phyloP scores from a whole-genome alignment of 2,888 invertebrate species.

The Amorpha juglandis region DNA sequence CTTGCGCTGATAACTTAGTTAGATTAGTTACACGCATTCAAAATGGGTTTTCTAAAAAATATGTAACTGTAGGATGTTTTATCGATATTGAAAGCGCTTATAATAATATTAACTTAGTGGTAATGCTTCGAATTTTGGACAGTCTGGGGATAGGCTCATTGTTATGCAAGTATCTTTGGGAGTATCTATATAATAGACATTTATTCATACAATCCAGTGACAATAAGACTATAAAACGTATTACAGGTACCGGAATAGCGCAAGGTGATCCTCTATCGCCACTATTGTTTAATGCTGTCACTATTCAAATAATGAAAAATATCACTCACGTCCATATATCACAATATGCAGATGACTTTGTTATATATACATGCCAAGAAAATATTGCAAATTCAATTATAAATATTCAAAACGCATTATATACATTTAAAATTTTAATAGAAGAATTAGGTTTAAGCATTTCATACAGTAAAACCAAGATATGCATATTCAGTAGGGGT shows the following conservation, averaged over 20 bases:
- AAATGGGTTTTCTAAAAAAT: conserved; percentile 34
- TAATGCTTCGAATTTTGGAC: conserved; percentile 34
- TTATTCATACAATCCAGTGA: conserved; percentile 31
- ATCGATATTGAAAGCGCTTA: conserved; percentile 45
- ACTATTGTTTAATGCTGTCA: background rate
- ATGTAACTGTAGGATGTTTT: conserved; percentile 38
- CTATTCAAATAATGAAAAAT: background rate
- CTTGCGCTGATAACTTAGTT: conserved; percentile 31
- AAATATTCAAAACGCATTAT: conserved; percentile 30
- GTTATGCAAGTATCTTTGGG: conserved; percentile 38
- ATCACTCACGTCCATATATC: background rate
- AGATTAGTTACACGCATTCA: conserved; percentile 30
- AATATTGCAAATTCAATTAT: background rate
- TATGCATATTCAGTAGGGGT: conserved; percentile 35
- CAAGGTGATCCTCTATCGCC: conserved; percentile 26
- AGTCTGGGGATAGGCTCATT: conserved; percentile 33
- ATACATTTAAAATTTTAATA: conserved; percentile 29
- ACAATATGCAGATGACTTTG: conserved; percentile 9
- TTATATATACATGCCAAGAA: background rate
- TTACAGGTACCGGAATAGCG: conserved; percentile 39
- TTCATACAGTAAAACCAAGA: conserved; percentile 37
- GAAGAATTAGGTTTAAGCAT: conserved; percentile 34
- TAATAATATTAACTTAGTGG: conserved; percentile 36
- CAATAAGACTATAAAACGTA: conserved; percentile 22
- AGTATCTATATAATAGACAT: conserved; percentile 33